Evolutionary conservation across 2,113 vertebrate genomes (phyloP).

Genomic region (Dascyllus trimaculatus): DNA sequence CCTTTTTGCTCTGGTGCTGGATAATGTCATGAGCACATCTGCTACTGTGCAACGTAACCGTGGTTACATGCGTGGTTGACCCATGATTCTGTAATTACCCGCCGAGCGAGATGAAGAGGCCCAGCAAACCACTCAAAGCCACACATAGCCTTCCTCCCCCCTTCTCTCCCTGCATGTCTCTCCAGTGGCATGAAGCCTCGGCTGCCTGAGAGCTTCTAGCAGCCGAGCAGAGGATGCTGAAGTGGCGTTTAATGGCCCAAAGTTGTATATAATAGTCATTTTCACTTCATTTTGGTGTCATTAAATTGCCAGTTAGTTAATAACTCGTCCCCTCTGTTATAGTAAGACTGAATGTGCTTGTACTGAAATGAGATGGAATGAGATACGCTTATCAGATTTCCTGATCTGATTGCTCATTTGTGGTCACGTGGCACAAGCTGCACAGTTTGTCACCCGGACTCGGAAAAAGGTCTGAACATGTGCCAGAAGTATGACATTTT

Average conservation of each 20-base stretch:
- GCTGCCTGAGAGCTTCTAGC: conserved; percentile 55
- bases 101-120: conserved; percentile 83
- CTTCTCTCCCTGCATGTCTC: conserved; percentile 38
- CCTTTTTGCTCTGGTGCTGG: conserved; percentile 81
- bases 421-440: conserved; percentile 31
- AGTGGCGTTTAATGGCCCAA: conserved; percentile 65
- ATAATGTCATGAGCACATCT: conserved; percentile 86
- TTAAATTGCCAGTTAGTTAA: conserved; percentile 55
- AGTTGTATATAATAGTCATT: conserved; percentile 62
- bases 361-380: conserved; percentile 47
- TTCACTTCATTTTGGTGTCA: conserved; percentile 57
- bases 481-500: not conserved
- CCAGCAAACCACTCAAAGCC: conserved; percentile 81
- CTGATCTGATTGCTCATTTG: conserved; percentile 53
- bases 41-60: conserved; percentile 87
- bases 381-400: conserved; percentile 50
- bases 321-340: conserved; percentile 42
- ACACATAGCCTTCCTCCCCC: conserved; percentile 70
- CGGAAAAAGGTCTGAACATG: conserved; percentile 10
- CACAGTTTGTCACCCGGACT: not conserved
- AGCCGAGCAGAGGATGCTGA: conserved; percentile 40
- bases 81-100: conserved; percentile 88
- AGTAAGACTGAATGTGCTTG: conserved; percentile 55
- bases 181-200: conserved; percentile 64
- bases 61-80: conserved; percentile 88